phyloP scores from a whole-genome alignment of 2,113 vertebrate genomes.

The Bos taurus region DNA sequence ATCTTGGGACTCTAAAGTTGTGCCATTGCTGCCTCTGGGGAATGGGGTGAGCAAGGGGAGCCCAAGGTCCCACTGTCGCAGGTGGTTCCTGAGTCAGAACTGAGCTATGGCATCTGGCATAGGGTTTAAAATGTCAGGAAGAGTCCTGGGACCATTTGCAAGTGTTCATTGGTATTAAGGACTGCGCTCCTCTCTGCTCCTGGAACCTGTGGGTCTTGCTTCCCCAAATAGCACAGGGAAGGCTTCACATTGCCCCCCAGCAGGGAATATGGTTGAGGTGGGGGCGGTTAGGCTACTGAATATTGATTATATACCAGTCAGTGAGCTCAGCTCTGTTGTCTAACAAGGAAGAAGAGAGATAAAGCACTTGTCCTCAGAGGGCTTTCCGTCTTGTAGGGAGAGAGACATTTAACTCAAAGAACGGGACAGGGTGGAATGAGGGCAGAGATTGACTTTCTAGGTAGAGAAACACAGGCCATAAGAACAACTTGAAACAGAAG shows the following conservation, averaged over 20 bases:
- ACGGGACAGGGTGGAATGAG: neutral
- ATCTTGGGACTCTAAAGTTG: neutral
- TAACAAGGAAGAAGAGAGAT: neutral
- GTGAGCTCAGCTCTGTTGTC: neutral
- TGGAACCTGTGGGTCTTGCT: no score
- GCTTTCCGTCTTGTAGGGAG: neutral
- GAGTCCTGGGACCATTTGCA: neutral
- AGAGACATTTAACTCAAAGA: neutral
- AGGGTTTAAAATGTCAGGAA: neutral
- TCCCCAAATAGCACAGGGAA: fast-evolving
- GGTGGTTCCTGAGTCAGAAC: neutral
- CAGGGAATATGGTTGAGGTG: neutral
- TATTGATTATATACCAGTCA: neutral
- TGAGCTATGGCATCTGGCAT: neutral
- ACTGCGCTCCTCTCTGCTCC: neutral
- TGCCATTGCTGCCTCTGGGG: neutral
- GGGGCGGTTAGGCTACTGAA: fast-evolving
- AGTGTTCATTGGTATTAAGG: neutral
- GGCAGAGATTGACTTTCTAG: neutral
- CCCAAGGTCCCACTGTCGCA: neutral
- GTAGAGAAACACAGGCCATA: neutral
- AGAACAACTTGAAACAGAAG: neutral
- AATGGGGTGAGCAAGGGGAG: no score
- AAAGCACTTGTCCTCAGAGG: neutral
- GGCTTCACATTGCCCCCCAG: neutral